These are phyloP conservation scores for Nothocercus nigrocapillus DNA, from an alignment of 2,113 vertebrate genomes.

Conservation along the genomic window DNA sequence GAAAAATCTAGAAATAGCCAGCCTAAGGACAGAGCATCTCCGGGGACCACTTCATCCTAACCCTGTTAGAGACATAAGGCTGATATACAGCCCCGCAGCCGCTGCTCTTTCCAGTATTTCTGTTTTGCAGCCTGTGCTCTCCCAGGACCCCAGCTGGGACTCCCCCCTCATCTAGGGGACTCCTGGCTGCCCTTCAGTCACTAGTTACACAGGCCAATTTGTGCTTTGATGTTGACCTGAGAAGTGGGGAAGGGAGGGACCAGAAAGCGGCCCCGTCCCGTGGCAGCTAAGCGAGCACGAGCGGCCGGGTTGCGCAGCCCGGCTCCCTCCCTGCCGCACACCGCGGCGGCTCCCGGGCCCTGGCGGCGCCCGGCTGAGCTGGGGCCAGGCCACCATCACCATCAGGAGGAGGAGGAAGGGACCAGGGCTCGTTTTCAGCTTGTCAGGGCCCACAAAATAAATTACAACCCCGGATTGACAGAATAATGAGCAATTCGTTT, in stretches of 20 bases:
- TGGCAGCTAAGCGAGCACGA: not conserved
- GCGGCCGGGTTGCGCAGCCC: not conserved
- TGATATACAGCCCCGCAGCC: not conserved
- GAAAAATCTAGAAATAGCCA: not conserved
- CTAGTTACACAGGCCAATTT: not conserved
- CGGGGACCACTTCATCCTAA: not conserved
- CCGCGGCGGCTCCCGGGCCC: not conserved
- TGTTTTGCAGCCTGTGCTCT: not conserved
- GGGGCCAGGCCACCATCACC: constrained; percentile 43
- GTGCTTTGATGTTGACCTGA: not conserved
- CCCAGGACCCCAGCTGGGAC: not conserved
- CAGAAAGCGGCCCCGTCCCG: not conserved
- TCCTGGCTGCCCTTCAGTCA: not conserved
- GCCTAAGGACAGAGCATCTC: not conserved
- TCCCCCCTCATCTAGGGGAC: not conserved
- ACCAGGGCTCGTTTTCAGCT: constrained; percentile 62
- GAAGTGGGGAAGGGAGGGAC: not conserved
- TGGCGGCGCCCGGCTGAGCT: not conserved
- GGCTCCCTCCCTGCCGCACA: not conserved
- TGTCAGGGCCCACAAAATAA: constrained; percentile 69
- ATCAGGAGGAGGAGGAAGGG: not conserved
- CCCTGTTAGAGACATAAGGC: not conserved
- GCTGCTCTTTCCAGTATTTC: not conserved
- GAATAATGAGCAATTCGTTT: constrained; percentile 78
- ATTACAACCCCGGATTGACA: constrained; percentile 75